Base-by-base conservation (phyloP, 2,113 vertebrate genomes). In the Indicator indicator region DNA sequence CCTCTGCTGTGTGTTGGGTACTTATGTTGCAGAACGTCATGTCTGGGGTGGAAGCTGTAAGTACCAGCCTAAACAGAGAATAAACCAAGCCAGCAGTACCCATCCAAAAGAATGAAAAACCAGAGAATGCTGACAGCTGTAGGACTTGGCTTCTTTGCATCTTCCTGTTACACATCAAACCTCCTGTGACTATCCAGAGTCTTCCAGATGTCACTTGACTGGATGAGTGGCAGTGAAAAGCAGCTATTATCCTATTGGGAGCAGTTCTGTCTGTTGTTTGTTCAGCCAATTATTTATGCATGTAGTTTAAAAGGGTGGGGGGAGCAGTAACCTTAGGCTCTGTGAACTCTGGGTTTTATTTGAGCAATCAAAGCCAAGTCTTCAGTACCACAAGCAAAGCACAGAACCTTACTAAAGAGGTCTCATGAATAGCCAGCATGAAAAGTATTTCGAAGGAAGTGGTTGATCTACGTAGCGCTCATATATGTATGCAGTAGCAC, bases 161-260 rank as follows among this genome's bases (percentile, higher is more conserved):
- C 83, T 88, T 92, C 83, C 92, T 64, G 58, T 68, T 88, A 86
- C 58, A 88, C 69, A 92, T 64, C 83, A 92, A 94, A 58, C 83
- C 94, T 96, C 83, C 88, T 94, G 95, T 75, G 96, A 95, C 86
- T 94, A 83, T 50, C 73, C 76, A 90, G 76, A 90, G 83, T 78
- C 83, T 95, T 96, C 96, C 96, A 96, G 96, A 94, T 96, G 96
- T 91, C 95, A 96, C 88, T 93, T 86, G 83, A 95, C 95, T 84
- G 90, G 90, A 83, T 75, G 88, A 96, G 83, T 83, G 76, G 94
- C 92, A 93, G 80, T 93, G 94, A 96, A 95, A 94, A 95, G 92
- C 83, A 92, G 75, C 88, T 82, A 86, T 75, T 93, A 88, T 86
- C 93, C 96, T 92, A n/a, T 2, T 30, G 92, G 90, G 96, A 96